Percentiles rank a stretch among this genome's conserved stretches.
Conservation (phyloP, 1,140 invertebrate genomes). For the Conus betulinus region DNA sequence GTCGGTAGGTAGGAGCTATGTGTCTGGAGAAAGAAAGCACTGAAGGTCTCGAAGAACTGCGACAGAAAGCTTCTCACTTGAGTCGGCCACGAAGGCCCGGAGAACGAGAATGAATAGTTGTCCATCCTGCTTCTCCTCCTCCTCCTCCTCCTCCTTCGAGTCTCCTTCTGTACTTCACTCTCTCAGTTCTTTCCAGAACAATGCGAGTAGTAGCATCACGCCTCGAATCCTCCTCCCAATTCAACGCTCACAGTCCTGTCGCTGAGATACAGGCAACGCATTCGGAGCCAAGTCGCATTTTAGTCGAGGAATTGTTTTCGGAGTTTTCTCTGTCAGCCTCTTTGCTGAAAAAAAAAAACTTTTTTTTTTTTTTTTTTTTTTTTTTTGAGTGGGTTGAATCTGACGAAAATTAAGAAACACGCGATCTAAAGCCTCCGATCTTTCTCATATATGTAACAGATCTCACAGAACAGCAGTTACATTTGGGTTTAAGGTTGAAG, state of each 20-base stretch:
- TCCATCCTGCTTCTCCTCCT: conserved; percentile 44
- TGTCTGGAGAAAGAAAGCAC: conserved; percentile 97
- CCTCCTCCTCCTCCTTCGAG: background rate
- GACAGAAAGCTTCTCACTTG: conserved; percentile 76
- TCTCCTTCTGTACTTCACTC: background rate
- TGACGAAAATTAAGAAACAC: background rate
- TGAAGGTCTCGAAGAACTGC: conserved; percentile 95
- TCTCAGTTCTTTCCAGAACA: background rate
- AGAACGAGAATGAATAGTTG: conserved; percentile 64
- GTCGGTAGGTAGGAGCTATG: conserved; percentile 95
- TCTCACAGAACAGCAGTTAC: background rate
- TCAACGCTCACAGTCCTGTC: background rate
- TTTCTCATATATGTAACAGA: background rate
- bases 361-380: background rate
- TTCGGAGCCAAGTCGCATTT: background rate
- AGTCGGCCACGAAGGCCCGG: conserved; percentile 61
- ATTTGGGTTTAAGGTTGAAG: background rate
- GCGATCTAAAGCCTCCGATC: too few species aligned
- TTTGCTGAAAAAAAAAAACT: too few species aligned
- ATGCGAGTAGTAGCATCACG: background rate
- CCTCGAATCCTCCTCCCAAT: background rate
- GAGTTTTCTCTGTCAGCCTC: background rate
- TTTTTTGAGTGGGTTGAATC: background rate
- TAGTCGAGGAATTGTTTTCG: background rate
- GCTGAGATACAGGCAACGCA: background rate